phyloP scores from a whole-genome alignment of 2,113 vertebrate species.

The Pelmatolapia mariae region DNA sequence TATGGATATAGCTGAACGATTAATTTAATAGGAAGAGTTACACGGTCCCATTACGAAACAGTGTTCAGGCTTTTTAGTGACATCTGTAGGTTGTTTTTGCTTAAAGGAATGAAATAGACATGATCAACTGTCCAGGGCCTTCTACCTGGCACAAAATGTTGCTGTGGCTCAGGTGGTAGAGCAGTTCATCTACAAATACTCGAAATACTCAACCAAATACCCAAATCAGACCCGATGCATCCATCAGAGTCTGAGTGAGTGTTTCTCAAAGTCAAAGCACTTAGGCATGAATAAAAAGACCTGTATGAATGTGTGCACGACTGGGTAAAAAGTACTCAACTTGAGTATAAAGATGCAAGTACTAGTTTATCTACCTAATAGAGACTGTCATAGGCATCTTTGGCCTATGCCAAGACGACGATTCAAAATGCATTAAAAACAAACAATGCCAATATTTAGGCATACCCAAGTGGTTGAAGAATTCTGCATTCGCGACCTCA shows the following conservation, averaged over 20 bases:
- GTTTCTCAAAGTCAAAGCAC: not conserved
- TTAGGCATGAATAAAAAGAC: not conserved
- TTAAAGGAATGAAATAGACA: not conserved
- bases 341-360: not conserved
- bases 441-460: not conserved
- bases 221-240: not conserved
- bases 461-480: not conserved
- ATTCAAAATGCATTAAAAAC: not conserved
- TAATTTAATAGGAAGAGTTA: not conserved
- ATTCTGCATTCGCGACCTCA: not conserved
- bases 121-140: rapidly evolving
- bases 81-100: not conserved
- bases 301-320: not conserved
- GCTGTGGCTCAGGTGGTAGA: not conserved
- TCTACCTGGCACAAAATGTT: not conserved
- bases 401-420: not conserved
- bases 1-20: not conserved
- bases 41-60: not conserved
- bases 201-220: not conserved
- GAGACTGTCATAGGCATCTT: not conserved
- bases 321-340: not conserved
- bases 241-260: not conserved
- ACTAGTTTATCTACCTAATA: not conserved
- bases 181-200: not conserved
- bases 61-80: not conserved